These are phyloP conservation scores for Scytalopus superciliaris DNA, from an alignment of 2,113 vertebrate genomes.

Conservation along the genomic window DNA sequence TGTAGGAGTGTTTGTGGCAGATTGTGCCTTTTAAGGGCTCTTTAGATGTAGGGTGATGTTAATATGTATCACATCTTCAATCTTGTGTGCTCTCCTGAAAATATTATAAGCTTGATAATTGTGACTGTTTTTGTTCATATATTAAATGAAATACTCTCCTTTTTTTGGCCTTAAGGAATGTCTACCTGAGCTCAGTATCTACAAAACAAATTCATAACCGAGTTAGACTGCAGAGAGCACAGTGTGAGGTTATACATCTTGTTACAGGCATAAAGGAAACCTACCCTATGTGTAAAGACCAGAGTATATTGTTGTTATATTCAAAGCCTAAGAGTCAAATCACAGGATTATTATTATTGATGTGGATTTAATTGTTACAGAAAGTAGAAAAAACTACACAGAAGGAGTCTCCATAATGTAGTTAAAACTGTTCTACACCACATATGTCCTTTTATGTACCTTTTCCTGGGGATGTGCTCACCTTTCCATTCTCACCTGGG, in stretches of 20 bases:
- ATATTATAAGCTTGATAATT: not conserved
- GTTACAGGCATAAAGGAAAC: not conserved
- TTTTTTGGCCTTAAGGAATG: not conserved
- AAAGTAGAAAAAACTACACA: not conserved
- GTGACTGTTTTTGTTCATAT: not conserved
- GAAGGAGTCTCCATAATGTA: not conserved
- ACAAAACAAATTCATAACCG: not conserved
- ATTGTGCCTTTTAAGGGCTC: not conserved
- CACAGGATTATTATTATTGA: not conserved
- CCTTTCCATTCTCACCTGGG: not conserved
- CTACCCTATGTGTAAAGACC: not conserved
- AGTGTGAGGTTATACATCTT: not conserved
- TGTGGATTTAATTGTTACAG: not conserved
- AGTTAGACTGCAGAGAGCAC: not conserved
- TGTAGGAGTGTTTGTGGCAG: not conserved
- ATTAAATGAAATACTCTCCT: not conserved
- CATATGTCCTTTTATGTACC: rapidly evolving
- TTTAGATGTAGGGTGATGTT: not conserved
- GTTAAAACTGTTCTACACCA: not conserved
- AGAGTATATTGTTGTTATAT: not conserved
- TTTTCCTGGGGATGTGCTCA: not conserved
- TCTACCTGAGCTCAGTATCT: not conserved
- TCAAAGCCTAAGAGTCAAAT: not conserved
- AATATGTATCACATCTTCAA: not conserved
- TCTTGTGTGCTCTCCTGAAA: not conserved